Evolutionary conservation across 2,888 invertebrate genomes (phyloP).

Genomic region (Oxycera nigricornis): DNA sequence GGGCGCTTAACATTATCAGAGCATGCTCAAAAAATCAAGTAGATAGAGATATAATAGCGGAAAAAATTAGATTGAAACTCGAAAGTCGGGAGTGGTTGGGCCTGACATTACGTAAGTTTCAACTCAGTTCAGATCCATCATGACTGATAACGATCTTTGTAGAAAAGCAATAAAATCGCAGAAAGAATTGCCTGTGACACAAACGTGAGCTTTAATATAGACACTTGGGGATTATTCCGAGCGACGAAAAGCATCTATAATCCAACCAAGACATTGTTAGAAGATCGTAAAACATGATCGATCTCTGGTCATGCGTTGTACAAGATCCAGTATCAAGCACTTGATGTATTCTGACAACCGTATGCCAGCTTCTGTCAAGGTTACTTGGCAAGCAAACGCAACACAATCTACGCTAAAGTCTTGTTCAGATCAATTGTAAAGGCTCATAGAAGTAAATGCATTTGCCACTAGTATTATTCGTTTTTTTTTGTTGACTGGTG

Average conservation of each 20-base stretch:
- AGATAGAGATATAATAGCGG: too few relatives aligned
- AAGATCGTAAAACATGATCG: slow-evolving; percentile 11
- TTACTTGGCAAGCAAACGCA: background rate
- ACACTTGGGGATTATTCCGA: background rate
- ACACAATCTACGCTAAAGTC: background rate
- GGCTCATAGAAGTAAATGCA: too few relatives aligned
- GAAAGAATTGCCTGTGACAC: background rate
- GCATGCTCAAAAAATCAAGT: too few relatives aligned
- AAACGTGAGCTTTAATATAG: background rate
- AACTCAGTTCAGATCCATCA: too few relatives aligned
- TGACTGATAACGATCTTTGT: background rate
- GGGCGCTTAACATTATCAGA: too few relatives aligned
- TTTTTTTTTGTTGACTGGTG: too few relatives aligned
- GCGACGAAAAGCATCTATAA: background rate
- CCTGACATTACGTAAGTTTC: too few relatives aligned
- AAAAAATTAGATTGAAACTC: too few relatives aligned
- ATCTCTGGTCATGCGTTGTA: slow-evolving; percentile 10
- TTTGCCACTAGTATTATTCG: too few relatives aligned
- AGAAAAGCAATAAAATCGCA: background rate
- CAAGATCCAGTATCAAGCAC: background rate
- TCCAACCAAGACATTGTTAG: background rate
- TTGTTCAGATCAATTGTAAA: too few relatives aligned
- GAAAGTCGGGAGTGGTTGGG: too few relatives aligned
- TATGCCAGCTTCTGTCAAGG: background rate
- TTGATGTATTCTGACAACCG: background rate